phyloP scores from a whole-genome alignment of 2,797 vertebrate species.

The Tachyglossus aculeatus region DNA sequence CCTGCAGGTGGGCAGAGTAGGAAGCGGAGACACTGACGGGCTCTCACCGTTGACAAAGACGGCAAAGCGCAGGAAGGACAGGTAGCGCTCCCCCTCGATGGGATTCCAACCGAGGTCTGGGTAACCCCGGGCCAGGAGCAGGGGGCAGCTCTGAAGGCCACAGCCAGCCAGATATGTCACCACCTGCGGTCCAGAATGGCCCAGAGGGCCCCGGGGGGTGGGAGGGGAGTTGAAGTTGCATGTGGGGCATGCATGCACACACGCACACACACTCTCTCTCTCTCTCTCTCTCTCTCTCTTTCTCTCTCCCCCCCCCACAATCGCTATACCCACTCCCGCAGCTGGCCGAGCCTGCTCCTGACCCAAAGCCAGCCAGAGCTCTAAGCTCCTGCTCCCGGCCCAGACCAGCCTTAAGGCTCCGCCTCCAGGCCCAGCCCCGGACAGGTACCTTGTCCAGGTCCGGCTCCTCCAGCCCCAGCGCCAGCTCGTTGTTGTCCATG shows the following conservation, averaged over 20 bases:
- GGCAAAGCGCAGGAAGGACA: conserved; percentile 95
- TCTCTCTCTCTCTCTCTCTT: background rate
- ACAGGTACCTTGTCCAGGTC: conserved; percentile 91
- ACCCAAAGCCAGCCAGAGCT: background rate
- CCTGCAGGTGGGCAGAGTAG: too few relatives aligned
- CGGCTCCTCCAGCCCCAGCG: conserved; percentile 92
- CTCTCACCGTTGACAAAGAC: conserved; percentile 98
- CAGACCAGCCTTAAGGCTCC: background rate
- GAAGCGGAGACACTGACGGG: too few relatives aligned
- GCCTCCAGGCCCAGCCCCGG: too few relatives aligned
- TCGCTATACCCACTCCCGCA: background rate
- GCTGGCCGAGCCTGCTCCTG: background rate
- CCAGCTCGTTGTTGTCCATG: conserved; percentile 98
- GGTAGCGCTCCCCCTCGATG: conserved; percentile 97
- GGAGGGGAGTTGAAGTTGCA: too few relatives aligned
- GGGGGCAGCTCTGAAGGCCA: conserved; percentile 94
- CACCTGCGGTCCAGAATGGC: too few relatives aligned
- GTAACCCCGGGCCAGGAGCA: conserved; percentile 93
- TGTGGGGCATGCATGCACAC: too few relatives aligned
- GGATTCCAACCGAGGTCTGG: conserved; percentile 98
- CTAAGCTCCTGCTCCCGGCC: background rate
- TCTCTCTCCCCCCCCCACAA: accelerated
- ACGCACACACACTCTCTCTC: background rate
- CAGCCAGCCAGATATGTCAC: conserved; percentile 96
- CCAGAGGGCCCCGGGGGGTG: too few relatives aligned